These are phyloP conservation scores for Cotesia vestalis DNA, from an alignment of 1,140 invertebrate species.

Conservation along the genomic window DNA sequence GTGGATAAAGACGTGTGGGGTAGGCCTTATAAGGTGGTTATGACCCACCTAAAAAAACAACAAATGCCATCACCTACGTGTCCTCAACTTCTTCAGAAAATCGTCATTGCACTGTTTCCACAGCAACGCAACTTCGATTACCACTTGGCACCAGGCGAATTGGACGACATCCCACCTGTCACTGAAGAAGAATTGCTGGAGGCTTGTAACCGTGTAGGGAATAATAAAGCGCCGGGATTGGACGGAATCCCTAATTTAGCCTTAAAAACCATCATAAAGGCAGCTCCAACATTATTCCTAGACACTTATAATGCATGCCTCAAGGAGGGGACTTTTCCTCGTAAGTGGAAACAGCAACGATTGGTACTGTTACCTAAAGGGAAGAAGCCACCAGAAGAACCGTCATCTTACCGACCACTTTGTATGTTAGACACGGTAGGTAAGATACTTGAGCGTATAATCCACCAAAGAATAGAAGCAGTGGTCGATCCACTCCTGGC, in stretches of 20 bases:
- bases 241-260: slow-evolving; percentile 42
- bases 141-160: neutral
- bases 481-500: too few species aligned
- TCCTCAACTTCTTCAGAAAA: neutral
- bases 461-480: neutral
- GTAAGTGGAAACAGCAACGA: neutral
- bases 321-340: neutral
- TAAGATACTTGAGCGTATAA: neutral
- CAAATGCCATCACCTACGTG: neutral
- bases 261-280: neutral
- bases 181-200: slow-evolving; percentile 38
- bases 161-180: neutral
- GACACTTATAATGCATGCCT: neutral
- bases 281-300: neutral
- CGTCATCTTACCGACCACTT: neutral
- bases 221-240: slow-evolving; percentile 48
- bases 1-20: too few species aligned
- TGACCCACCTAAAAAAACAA: neutral
- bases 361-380: neutral
- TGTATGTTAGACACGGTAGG: neutral
- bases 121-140: neutral
- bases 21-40: slow-evolving; percentile 29
- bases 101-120: slow-evolving; percentile 11
- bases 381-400: neutral
- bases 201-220: slow-evolving; percentile 41